phyloP scores from a whole-genome alignment of 2,797 vertebrate genomes.

The Picus viridis region DNA sequence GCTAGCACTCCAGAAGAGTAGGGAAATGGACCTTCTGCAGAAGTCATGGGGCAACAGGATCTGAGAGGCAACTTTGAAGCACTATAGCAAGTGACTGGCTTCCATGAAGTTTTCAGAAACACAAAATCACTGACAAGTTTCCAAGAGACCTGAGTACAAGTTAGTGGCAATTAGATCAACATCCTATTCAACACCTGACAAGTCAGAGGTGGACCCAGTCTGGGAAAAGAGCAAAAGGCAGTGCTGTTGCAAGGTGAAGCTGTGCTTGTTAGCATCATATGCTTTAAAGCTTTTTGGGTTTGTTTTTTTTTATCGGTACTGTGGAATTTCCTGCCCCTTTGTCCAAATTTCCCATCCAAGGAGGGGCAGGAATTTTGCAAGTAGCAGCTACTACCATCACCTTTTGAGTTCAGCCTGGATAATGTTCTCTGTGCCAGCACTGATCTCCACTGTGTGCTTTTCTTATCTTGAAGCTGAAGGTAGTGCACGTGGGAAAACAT shows the following conservation, averaged over 20 bases:
- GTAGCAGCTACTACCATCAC: not conserved
- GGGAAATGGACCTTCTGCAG: not conserved
- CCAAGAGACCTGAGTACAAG: not conserved
- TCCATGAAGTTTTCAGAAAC: not conserved
- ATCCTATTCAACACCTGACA: not conserved
- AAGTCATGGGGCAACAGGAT: not conserved
- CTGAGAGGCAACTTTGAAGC: not conserved
- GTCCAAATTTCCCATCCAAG: not conserved
- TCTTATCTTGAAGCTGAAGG: not conserved
- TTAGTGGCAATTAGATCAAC: not conserved
- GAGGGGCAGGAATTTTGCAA: not conserved
- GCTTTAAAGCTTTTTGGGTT: not conserved
- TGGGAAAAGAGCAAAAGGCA: not conserved
- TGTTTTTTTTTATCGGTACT: not conserved
- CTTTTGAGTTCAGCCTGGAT: not conserved
- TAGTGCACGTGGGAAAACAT: not conserved
- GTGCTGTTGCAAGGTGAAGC: not conserved
- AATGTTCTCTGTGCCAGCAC: not conserved
- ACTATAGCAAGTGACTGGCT: not conserved
- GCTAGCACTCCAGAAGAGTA: not conserved
- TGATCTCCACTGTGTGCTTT: not conserved
- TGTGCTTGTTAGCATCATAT: not conserved
- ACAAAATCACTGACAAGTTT: not conserved
- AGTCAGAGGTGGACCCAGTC: not conserved
- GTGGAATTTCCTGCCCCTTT: not conserved